phyloP scores from a whole-genome alignment of 2,113 vertebrate species.

The Chaenogobius annularis region DNA sequence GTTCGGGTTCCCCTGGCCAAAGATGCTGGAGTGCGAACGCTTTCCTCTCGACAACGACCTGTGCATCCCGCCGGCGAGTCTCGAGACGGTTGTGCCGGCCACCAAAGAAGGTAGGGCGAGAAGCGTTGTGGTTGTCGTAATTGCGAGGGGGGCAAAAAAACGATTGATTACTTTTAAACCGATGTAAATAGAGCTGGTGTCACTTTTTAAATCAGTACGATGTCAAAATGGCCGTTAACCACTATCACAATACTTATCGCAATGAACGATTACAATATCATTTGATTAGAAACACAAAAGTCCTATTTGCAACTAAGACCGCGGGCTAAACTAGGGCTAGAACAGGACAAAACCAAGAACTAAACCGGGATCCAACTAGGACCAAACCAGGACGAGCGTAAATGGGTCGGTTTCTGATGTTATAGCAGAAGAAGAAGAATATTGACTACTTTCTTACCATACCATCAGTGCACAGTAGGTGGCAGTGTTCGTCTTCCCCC shows the following conservation, averaged over 20 bases:
- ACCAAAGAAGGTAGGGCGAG: slow-evolving; percentile 84
- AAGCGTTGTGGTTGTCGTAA: not conserved
- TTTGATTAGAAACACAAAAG: too few relatives aligned
- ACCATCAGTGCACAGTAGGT: not conserved
- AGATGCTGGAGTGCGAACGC: slow-evolving; percentile 92
- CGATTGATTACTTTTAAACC: too few relatives aligned
- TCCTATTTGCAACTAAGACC: too few relatives aligned
- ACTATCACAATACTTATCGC: too few relatives aligned
- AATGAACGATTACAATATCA: too few relatives aligned
- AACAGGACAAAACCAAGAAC: not conserved
- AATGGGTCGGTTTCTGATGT: not conserved
- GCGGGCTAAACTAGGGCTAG: not conserved
- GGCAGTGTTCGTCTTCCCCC: not conserved
- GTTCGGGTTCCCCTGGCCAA: slow-evolving; percentile 97
- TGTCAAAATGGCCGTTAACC: too few relatives aligned
- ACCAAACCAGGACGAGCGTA: not conserved
- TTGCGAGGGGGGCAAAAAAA: not conserved
- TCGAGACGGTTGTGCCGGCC: slow-evolving; percentile 81
- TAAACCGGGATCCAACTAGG: not conserved
- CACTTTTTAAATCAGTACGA: too few relatives aligned
- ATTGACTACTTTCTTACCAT: not conserved
- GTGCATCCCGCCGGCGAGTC: slow-evolving; percentile 90
- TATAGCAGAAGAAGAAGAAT: not conserved
- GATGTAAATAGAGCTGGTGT: too few relatives aligned
- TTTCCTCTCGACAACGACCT: slow-evolving; percentile 95